Conservation (phyloP, 2,113 vertebrate genomes). For the Silurus glanis region DNA sequence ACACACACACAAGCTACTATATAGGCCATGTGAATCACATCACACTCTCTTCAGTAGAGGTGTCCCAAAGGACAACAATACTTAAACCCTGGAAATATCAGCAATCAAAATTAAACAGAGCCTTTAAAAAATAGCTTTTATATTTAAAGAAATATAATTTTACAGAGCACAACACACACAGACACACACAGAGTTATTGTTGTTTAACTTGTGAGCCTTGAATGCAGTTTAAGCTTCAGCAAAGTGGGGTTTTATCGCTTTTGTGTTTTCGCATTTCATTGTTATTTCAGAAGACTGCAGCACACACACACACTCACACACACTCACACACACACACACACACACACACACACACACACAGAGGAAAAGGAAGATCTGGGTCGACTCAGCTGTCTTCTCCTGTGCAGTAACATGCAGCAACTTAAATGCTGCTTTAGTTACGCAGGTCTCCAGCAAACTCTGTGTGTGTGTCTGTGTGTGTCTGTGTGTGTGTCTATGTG, state of each 20-base stretch:
- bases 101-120: not conserved
- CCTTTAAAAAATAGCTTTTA: not conserved
- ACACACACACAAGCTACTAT: not conserved
- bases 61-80: not conserved
- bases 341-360: not conserved
- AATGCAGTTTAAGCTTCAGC: not conserved
- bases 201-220: not conserved
- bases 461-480: no score
- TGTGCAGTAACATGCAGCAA: not conserved
- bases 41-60: not conserved
- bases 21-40: not conserved
- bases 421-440: not conserved
- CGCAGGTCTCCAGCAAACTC: no score
- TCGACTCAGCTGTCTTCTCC: not conserved
- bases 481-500: no score
- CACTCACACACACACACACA: no score
- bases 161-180: not conserved
- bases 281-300: not conserved
- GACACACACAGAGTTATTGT: not conserved
- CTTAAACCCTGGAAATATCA: not conserved
- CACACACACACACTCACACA: not conserved
- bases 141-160: not conserved
- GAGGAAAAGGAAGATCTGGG: not conserved
- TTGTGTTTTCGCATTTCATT: not conserved
- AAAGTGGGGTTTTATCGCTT: not conserved